Conservation (phyloP, 2,888 invertebrate species). For the Cynaeus angustus region DNA sequence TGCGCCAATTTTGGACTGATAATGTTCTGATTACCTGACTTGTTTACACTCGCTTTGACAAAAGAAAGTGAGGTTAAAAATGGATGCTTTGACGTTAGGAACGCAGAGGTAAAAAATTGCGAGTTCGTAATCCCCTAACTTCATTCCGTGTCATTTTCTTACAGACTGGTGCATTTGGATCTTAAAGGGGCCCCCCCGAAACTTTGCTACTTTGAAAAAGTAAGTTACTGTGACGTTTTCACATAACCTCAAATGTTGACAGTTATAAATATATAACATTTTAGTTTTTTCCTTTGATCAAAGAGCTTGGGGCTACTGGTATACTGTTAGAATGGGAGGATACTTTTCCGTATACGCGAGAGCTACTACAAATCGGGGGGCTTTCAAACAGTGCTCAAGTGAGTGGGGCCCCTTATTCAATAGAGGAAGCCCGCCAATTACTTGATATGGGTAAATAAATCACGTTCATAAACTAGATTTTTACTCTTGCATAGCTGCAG, state of each 20-base stretch:
- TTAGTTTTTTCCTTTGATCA: slow-evolving; percentile 77
- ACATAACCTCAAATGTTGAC: slow-evolving; percentile 37
- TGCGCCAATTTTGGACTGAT: background rate
- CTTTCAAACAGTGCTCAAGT: slow-evolving; percentile 71
- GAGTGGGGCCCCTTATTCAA: slow-evolving; percentile 78
- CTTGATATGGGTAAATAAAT: slow-evolving; percentile 73
- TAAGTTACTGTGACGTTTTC: slow-evolving; percentile 56
- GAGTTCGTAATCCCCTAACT: background rate
- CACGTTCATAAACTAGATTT: too few species aligned
- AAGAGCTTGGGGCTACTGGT: slow-evolving; percentile 85
- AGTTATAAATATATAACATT: slow-evolving; percentile 53
- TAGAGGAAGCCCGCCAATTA: slow-evolving; percentile 80
- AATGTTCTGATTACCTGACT: background rate
- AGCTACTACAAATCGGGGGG: slow-evolving; percentile 77
- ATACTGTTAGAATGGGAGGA: slow-evolving; percentile 92
- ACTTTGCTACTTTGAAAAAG: slow-evolving; percentile 76
- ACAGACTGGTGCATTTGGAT: slow-evolving; percentile 80
- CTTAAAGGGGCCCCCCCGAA: slow-evolving; percentile 84
- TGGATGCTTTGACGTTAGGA: slow-evolving; percentile 56
- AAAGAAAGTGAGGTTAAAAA: slow-evolving; percentile 40
- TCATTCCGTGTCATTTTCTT: slow-evolving; percentile 44
- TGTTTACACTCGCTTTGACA: background rate
- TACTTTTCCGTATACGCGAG: slow-evolving; percentile 86
- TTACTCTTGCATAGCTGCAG: slow-evolving; percentile 72
- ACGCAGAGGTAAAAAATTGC: slow-evolving; percentile 55